Percentiles rank a stretch among this genome's conserved stretches.
phyloP scores from a whole-genome alignment of 2,113 vertebrate genomes.

The Merops nubicus region DNA sequence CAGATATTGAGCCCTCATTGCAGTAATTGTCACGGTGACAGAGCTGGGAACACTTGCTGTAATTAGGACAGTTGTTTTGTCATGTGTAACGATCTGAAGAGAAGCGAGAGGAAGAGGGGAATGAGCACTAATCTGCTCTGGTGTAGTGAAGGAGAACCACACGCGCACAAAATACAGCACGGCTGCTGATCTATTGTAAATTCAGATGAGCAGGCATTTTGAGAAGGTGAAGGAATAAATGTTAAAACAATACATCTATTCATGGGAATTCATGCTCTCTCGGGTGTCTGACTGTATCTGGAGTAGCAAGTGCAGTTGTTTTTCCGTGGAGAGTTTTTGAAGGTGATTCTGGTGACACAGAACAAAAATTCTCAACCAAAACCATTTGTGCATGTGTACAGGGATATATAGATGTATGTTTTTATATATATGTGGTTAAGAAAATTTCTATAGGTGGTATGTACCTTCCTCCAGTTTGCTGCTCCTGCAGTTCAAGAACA shows the following conservation, averaged over 20 bases:
- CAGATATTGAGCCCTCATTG: constrained; percentile 71
- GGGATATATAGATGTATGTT: not conserved
- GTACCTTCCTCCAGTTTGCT: not conserved
- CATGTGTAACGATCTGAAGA: constrained; percentile 77
- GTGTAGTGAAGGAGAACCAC: constrained; percentile 45
- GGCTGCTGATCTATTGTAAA: constrained; percentile 15
- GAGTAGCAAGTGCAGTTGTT: constrained; percentile 28
- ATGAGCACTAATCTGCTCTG: constrained; percentile 63
- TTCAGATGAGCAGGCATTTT: constrained; percentile 49
- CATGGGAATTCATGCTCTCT: constrained; percentile 28
- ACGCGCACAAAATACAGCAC: not conserved
- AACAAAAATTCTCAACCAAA: not conserved
- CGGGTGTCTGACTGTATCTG: constrained; percentile 1
- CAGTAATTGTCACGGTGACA: constrained; percentile 72
- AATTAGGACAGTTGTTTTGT: constrained; percentile 78
- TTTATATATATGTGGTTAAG: not conserved
- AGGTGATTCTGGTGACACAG: not conserved
- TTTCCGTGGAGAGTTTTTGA: not conserved
- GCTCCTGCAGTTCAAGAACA: not conserved
- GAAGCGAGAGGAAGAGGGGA: constrained; percentile 67
- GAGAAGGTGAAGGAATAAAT: constrained; percentile 46
- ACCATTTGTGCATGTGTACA: not conserved
- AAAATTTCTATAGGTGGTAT: not conserved
- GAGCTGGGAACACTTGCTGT: constrained; percentile 72
- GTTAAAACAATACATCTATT: constrained; percentile 52